These are phyloP conservation scores for Ariolimax columbianus DNA, from an alignment of 2,888 invertebrate species.

Conservation along the genomic window DNA sequence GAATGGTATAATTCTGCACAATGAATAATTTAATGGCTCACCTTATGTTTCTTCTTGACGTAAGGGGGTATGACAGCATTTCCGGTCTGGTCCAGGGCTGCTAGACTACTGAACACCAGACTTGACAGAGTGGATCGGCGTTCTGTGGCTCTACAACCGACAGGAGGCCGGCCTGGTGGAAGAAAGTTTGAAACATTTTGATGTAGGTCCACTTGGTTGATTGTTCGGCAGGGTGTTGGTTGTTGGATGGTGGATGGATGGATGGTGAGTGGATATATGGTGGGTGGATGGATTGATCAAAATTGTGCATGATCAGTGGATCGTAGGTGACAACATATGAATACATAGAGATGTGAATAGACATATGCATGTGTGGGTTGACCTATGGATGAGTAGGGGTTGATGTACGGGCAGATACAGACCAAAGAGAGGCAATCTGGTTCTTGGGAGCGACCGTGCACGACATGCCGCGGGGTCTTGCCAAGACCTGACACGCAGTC, in stretches of 20 bases:
- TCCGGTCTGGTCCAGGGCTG: slow-evolving; percentile 68
- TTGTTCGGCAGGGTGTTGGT: not conserved
- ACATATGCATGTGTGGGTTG: not conserved
- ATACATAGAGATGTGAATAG: not conserved
- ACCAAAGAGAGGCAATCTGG: too few relatives aligned
- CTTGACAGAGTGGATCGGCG: slow-evolving; percentile 70
- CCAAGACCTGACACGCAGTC: too few relatives aligned
- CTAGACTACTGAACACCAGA: slow-evolving; percentile 69
- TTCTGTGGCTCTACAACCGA: slow-evolving; percentile 48
- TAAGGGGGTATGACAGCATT: slow-evolving; percentile 65
- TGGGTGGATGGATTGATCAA: not conserved
- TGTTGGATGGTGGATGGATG: not conserved
- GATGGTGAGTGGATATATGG: not conserved
- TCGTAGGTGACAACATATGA: not conserved
- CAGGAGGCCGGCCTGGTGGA: slow-evolving; percentile 39
- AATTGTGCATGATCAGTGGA: not conserved
- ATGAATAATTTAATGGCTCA: slow-evolving; percentile 41
- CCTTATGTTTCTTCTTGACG: slow-evolving; percentile 69
- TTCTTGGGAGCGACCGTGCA: too few relatives aligned
- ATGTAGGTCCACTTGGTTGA: not conserved
- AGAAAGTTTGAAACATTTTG: not conserved
- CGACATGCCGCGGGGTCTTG: too few relatives aligned
- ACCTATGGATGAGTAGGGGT: not conserved
- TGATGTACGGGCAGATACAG: too few relatives aligned
- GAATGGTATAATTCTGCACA: too few relatives aligned